Evolutionary conservation across 2,888 invertebrate species (phyloP).

Genomic region (Conomelus anceps): DNA sequence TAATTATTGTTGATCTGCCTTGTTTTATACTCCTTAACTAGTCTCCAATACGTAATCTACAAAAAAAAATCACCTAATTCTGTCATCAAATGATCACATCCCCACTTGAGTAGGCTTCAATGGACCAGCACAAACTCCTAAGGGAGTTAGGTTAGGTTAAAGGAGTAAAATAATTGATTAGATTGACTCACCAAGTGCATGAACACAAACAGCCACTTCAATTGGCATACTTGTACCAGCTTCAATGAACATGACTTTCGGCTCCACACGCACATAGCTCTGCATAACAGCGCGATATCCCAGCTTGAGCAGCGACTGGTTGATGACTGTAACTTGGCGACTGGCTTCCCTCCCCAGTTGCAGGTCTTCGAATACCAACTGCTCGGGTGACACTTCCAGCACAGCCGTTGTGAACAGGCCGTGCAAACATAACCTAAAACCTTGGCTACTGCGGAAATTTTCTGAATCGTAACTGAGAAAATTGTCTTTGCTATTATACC

Average conservation of each 20-base stretch:
- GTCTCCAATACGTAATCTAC: too few species aligned
- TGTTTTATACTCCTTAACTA: too few species aligned
- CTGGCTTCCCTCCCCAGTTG: conserved; percentile 41
- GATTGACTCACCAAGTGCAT: background rate
- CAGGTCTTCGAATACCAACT: conserved; percentile 46
- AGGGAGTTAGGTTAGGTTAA: too few species aligned
- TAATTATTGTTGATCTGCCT: too few species aligned
- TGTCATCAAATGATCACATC: too few species aligned
- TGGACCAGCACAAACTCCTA: too few species aligned
- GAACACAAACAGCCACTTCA: background rate
- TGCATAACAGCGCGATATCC: conserved; percentile 43
- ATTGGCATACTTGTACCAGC: conserved; percentile 37
- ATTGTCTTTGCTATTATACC: too few species aligned
- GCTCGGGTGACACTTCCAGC: conserved; percentile 46
- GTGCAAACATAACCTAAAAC: conserved; percentile 48
- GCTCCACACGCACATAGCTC: conserved; percentile 44
- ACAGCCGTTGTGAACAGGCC: conserved; percentile 49
- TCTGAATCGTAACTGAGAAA: background rate
- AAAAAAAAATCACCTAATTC: too few species aligned
- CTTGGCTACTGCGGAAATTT: background rate
- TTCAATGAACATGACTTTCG: conserved; percentile 40
- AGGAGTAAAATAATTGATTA: too few species aligned
- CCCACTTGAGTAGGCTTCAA: too few species aligned
- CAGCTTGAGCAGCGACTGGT: conserved; percentile 45
- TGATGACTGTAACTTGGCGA: conserved; percentile 43